Percentiles rank a stretch among this genome's conserved stretches.
These are phyloP conservation scores for Tetragonisca angustula DNA, from an alignment of 2,888 invertebrate genomes.

Conservation along the genomic window DNA sequence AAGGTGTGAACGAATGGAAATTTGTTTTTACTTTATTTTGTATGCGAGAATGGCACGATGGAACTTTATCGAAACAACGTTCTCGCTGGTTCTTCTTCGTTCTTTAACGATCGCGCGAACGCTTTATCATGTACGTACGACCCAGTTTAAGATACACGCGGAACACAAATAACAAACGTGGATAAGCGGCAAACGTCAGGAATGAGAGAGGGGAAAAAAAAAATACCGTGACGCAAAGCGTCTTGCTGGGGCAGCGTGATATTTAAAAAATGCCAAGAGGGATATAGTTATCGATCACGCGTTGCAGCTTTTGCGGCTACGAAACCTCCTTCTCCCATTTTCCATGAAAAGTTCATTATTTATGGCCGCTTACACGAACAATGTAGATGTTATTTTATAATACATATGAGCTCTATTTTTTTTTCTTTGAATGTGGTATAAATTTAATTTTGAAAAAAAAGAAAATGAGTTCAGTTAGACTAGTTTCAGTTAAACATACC, in stretches of 20 bases:
- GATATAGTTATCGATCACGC: slow-evolving; percentile 20
- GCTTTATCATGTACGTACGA: slow-evolving; percentile 34
- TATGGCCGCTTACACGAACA: not conserved
- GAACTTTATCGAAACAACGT: slow-evolving; percentile 44
- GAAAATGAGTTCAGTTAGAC: too few species aligned
- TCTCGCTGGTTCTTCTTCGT: slow-evolving; percentile 11
- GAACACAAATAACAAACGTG: slow-evolving; percentile 26
- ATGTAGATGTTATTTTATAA: not conserved
- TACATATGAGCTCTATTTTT: not conserved
- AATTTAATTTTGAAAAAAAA: too few species aligned
- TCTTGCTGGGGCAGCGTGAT: slow-evolving; percentile 24
- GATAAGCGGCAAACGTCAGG: slow-evolving; percentile 40
- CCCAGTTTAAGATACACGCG: slow-evolving; percentile 37
- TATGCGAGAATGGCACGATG: slow-evolving; percentile 14
- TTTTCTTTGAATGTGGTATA: too few species aligned
- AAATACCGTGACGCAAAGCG: slow-evolving; percentile 22
- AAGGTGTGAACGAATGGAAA: not conserved
- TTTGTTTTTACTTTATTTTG: slow-evolving; percentile 6
- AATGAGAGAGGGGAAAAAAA: not conserved
- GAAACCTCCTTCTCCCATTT: not conserved
- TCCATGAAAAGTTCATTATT: not conserved
- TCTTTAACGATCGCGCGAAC: slow-evolving; percentile 42
- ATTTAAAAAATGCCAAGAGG: slow-evolving; percentile 43
- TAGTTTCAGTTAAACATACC: too few species aligned
- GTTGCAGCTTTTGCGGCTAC: not conserved